A percentile compares a stretch with the other conserved stretches of the same genome.
Evolutionary conservation across 2,888 invertebrate genomes (phyloP).

Genomic region (Phalangium opilio): DNA sequence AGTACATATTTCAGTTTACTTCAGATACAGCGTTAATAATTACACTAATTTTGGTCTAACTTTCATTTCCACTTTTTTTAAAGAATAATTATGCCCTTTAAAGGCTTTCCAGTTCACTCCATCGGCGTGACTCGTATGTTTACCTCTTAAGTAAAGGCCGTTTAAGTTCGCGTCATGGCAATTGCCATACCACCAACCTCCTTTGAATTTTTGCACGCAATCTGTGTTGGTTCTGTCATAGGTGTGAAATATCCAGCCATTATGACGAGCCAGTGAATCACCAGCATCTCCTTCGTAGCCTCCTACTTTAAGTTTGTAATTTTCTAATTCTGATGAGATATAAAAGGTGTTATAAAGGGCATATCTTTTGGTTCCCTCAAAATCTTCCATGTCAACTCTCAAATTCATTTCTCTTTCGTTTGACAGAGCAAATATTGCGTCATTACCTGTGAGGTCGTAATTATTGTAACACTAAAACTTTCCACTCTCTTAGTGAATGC

Average conservation of each 20-base stretch:
- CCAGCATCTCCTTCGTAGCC: conserved; percentile 43
- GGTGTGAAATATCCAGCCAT: not conserved
- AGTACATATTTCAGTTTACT: too few species aligned
- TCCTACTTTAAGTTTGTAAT: conserved; percentile 47
- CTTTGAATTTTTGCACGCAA: conserved; percentile 20
- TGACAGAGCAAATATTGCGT: conserved; percentile 72
- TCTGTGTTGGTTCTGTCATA: conserved; percentile 4
- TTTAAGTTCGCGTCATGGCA: conserved; percentile 26
- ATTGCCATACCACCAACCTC: conserved; percentile 24
- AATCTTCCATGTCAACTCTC: conserved; percentile 46
- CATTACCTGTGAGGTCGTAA: conserved; percentile 47
- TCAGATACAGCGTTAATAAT: too few species aligned
- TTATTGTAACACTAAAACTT: not conserved
- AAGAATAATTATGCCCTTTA: conserved; percentile 26
- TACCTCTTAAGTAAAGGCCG: conserved; percentile 24
- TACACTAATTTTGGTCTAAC: conserved; percentile 14
- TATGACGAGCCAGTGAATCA: not conserved
- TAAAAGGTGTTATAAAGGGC: conserved; percentile 49
- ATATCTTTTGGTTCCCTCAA: conserved; percentile 36
- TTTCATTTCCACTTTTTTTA: conserved; percentile 26
- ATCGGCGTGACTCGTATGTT: conserved; percentile 24
- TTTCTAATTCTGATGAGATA: conserved; percentile 46
- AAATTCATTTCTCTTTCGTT: conserved; percentile 40
- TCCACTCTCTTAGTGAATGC: not conserved
- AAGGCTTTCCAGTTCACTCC: conserved; percentile 27